Base-by-base conservation (phyloP, 2,797 vertebrate species). In the Sebastes goodei region DNA sequence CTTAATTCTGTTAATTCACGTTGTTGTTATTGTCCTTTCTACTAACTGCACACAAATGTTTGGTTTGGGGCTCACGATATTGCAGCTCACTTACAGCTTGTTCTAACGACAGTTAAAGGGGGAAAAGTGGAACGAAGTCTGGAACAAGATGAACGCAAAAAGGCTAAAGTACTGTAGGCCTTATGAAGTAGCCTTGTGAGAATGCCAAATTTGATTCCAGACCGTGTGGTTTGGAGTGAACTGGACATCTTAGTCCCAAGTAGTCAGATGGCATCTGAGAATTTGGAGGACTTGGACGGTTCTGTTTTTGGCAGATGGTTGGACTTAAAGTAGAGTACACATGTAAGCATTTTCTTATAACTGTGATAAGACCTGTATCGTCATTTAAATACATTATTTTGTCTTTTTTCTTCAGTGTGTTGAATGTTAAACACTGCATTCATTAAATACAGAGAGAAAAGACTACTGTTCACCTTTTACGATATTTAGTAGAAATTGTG, bases 181-280 rank as follows among this genome's bases (percentile, higher is more conserved):
- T 53, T 20, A 38, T 32, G 56, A 63, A 71, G 30, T n/a, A 30
- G 49, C 57, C 62, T 69, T 29, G 27, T 53, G 29, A 57, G 38
- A 5, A 65, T 20, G 15, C 25, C 15, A 64, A 20, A 27, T 27
- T 55, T 49, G 3, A 30, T 33, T 20, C n/a, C 29, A 66, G 75
- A 69, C 21, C 2, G 14, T 80, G 32, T 30, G 20, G 25, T 75
- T 32, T 69, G 46, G 30, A 80, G 49, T 21, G 46, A 85, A 74
- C 0, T 57, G 9, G 33, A 77, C 25, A 52, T 49, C 20, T 72
- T 25, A 27, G 56, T 74, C 74, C 74, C 64, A 59, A 80, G 32
- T 32, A 56, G 59, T 76, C 73, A 77, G 70, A 74, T 74, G 77
- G 59, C n/a, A 12, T 27, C 68, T 52, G n/a, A 78, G 52, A 21